Base-by-base conservation (phyloP, 2,888 invertebrate genomes). In the Artemia sp. region DNA sequence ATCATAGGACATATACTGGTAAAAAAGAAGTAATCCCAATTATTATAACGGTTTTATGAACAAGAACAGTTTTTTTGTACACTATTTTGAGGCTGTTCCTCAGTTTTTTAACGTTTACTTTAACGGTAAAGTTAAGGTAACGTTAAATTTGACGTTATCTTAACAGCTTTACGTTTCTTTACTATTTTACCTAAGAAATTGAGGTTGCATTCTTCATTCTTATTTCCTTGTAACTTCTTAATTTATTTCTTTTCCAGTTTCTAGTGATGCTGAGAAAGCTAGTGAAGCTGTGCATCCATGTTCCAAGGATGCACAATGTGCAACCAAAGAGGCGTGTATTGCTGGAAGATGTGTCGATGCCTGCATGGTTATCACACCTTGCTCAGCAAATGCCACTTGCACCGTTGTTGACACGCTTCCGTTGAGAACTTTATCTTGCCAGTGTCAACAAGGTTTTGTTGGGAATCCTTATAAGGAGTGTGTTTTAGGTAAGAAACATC, bases 391-490 rank as follows among this genome's bases (percentile, higher is more conserved):
- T 76, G 90, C 92, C 0, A 83, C 86, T 73, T 93, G 93, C 77
- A 84, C 86, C 10, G 92, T 92, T 11, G 86, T 90, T 50, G 88
- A 92, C 76, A 90, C 90, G 0, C 79, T 92, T 73, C 92, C 92
- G 8, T 83, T 90, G 79, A 84, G 92, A 74, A 90, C 91, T 9
- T 89, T 92, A 85, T 85, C 89, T 71, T 92, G 92, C 77, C 85
- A 88, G 76, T 93, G 92, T 77, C 83, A 88, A 72, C 85, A 85
- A 72, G 90, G 90, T 72, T 88, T 85, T 75, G 83, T 87, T 74
- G 92, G 92, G 73, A 90, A 92, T 78, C 91, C 92, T 11, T 89
- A 91, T 74, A 83, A 87, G 72, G 86, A 88, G 78, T 93, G 92
- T 78, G 84, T 38, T 38, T 6, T 38, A 38, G 38, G 38, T 38